Percentiles rank a stretch among this genome's conserved stretches.
Evolutionary conservation across 2,113 vertebrate genomes (phyloP).

Genomic region (Elephas maximus): DNA sequence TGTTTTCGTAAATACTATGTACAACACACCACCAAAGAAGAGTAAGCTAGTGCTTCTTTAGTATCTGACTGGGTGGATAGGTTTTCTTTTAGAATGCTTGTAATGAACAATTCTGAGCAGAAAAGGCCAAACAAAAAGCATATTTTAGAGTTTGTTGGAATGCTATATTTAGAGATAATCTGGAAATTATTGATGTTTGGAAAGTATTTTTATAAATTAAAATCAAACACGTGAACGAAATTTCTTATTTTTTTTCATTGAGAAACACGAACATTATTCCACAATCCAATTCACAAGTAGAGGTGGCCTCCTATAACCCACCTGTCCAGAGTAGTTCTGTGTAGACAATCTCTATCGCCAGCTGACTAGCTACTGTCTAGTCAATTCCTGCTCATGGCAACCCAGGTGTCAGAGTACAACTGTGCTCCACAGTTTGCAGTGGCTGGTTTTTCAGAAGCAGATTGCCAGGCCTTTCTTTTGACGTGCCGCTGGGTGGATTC

Average conservation of each 20-base stretch:
- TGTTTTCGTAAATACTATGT: rapidly evolving
- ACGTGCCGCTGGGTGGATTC: too few species aligned
- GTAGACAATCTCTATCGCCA: too few species aligned
- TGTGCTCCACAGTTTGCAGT: too few species aligned
- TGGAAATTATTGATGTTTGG: background rate
- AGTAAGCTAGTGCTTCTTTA: background rate
- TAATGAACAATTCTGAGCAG: background rate
- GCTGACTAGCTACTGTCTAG: too few species aligned
- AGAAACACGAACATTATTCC: background rate
- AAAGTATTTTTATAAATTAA: background rate
- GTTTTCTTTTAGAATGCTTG: background rate
- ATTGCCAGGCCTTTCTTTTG: too few species aligned
- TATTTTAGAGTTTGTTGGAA: background rate
- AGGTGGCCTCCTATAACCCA: background rate
- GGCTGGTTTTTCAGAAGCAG: too few species aligned
- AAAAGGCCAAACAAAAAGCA: background rate
- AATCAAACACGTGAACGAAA: background rate
- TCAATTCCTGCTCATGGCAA: too few species aligned
- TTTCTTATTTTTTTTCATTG: background rate
- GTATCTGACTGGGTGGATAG: background rate
- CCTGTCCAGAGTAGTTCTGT: background rate
- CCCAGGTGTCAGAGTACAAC: too few species aligned
- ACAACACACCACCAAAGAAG: too few species aligned
- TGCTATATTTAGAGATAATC: background rate
- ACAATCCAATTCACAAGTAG: background rate